Conservation (phyloP, 2,797 vertebrate genomes). For the Sebastes aleutianus region DNA sequence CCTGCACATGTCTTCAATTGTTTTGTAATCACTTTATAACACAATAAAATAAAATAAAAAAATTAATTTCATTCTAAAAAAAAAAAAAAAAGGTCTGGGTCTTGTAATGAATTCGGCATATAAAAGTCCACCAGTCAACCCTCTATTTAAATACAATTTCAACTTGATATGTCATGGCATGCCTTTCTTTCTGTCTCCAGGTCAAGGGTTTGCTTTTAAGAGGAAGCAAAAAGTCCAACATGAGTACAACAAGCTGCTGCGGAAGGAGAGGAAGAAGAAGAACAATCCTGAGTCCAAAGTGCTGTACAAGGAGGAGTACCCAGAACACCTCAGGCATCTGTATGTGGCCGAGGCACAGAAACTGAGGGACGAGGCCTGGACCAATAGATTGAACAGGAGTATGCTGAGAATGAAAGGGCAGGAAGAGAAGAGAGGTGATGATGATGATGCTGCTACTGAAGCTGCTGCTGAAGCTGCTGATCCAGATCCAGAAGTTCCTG, state of each 20-base stretch:
- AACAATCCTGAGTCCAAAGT: slow-evolving; percentile 20
- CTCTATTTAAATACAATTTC: background rate
- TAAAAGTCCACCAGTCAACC: background rate
- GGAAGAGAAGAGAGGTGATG: background rate
- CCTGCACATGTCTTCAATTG: too few species aligned
- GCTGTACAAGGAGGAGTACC: slow-evolving; percentile 85
- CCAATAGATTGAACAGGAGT: slow-evolving; percentile 67
- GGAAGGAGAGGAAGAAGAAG: slow-evolving; percentile 78
- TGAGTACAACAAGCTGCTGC: slow-evolving; percentile 88
- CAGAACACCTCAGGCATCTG: slow-evolving; percentile 94
- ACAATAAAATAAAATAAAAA: too few species aligned
- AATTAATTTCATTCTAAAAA: too few species aligned
- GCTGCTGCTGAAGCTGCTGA: background rate
- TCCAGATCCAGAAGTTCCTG: background rate
- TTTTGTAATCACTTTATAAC: too few species aligned
- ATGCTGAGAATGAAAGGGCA: slow-evolving; percentile 54
- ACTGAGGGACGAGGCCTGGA: slow-evolving; percentile 77
- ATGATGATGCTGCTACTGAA: background rate
- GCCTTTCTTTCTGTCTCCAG: slow-evolving; percentile 65
- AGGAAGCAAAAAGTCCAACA: slow-evolving; percentile 87
- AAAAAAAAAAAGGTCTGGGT: background rate
- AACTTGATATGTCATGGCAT: background rate
- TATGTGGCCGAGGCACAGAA: slow-evolving; percentile 90
- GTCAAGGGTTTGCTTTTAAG: slow-evolving; percentile 92
- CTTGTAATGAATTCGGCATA: background rate